These are phyloP conservation scores for Chelon auratus DNA, from an alignment of 2,797 vertebrate species.

Conservation along the genomic window DNA sequence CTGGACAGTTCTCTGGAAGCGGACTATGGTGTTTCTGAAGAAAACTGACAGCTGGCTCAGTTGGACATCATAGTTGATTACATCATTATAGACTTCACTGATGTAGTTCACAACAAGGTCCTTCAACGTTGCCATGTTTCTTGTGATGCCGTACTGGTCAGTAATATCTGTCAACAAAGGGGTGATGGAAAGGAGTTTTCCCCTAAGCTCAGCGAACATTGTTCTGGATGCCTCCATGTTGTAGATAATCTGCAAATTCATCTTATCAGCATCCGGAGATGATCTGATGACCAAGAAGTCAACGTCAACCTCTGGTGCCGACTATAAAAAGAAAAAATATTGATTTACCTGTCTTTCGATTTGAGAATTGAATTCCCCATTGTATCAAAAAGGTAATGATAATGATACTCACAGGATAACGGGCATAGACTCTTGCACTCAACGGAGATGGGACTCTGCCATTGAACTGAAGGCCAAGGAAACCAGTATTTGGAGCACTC, in stretches of 20 bases:
- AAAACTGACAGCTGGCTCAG: slow-evolving; percentile 79
- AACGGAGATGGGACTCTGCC: slow-evolving; percentile 64
- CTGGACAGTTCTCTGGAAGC: slow-evolving; percentile 64
- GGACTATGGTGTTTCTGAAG: slow-evolving; percentile 75
- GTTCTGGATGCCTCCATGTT: slow-evolving; percentile 81
- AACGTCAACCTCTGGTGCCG: slow-evolving; percentile 83
- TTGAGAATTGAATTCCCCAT: neutral
- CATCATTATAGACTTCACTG: slow-evolving; percentile 69
- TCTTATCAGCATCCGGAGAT: slow-evolving; percentile 65
- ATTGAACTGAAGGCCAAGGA: slow-evolving; percentile 82
- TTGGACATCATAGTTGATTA: slow-evolving; percentile 70
- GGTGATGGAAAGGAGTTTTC: slow-evolving; percentile 80
- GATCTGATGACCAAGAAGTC: slow-evolving; percentile 83
- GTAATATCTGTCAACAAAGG: slow-evolving; percentile 70
- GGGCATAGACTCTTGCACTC: slow-evolving; percentile 82
- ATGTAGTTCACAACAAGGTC: slow-evolving; percentile 72
- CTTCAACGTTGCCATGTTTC: slow-evolving; percentile 78
- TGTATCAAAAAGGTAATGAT: neutral
- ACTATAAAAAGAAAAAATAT: slow-evolving; percentile 75
- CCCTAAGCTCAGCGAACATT: slow-evolving; percentile 82
- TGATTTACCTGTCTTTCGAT: neutral
- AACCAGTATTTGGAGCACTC: slow-evolving; percentile 75
- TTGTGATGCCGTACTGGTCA: slow-evolving; percentile 70
- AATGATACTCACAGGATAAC: slow-evolving; percentile 83
- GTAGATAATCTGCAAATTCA: slow-evolving; percentile 85